Evolutionary conservation across 1,140 invertebrate genomes (phyloP), one percentile per base, ranked within the genome.

Genomic region (Saccostrea echinata): DNA sequence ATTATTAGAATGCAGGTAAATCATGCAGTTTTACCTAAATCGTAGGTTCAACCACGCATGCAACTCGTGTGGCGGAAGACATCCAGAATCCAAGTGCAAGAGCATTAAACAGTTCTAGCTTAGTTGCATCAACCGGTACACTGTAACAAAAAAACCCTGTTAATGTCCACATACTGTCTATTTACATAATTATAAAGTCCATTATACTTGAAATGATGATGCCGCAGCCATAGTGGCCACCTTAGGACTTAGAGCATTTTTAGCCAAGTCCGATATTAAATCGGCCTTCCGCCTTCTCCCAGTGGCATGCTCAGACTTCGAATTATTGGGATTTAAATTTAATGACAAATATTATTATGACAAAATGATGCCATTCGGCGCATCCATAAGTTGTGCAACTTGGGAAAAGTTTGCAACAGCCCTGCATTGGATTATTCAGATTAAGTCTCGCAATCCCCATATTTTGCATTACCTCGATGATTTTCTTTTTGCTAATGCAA

Each of bases 381-480:
- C 84, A 27, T 86, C 84, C 27, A 76, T 86, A 30, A 71, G 61
- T 76, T 86, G 61, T 86, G 35, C 84, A 33, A 64, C 64, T n/a
- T n/a, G n/a, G n/a, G n/a, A n/a, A n/a, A n/a, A n/a, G n/a, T n/a
- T n/a, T n/a, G n/a, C n/a, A n/a, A n/a, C n/a, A n/a, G 57, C 43
- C 55, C 11, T 86, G 12, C 33, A 86, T 51, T 81, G 51, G 71
- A 33, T 55, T 64, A 53, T 76, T 24, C 21, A 76, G 68, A n/a
- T 8, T 76, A 76, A n/a, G 68, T n/a, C 68, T 76, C 9, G 30
- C 30, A 76, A n/a, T 9, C 68, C 53, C 33, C 16, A 53, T 76
- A 57, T 84, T 1, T 51, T 88, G 35, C 86, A 87, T 21, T 87
- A 84, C 84, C 84, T 87, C 33, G 86, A 87, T 84, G 86, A 87